These are phyloP conservation scores for Drosophila putrida DNA, from an alignment of 2,888 invertebrate species.

Conservation along the genomic window DNA sequence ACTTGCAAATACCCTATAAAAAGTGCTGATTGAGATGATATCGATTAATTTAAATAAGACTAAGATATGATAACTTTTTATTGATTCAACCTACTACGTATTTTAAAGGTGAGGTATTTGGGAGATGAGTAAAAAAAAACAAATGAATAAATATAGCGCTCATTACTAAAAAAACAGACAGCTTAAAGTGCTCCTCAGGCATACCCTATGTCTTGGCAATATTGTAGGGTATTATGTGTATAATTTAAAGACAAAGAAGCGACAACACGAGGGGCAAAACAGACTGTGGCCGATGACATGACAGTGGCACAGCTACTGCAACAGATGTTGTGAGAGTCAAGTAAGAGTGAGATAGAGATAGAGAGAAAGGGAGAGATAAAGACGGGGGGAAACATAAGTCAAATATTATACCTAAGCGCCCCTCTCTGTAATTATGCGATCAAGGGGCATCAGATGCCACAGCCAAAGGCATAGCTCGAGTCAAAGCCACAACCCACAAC, in stretches of 20 bases:
- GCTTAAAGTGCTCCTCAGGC: no score
- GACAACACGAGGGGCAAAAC: conserved; percentile 14
- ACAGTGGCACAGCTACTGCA: conserved; percentile 38
- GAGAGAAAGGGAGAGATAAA: neutral
- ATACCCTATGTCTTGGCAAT: conserved; percentile 3
- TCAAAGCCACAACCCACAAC: conserved; percentile 51
- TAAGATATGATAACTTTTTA: no score
- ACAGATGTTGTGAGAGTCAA: conserved; percentile 50
- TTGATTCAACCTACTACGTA: no score
- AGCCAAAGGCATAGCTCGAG: conserved; percentile 16
- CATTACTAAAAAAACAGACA: no score
- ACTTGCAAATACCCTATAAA: conserved; percentile 33
- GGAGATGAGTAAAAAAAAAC: no score
- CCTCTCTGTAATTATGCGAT: conserved; percentile 52
- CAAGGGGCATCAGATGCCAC: conserved; percentile 38
- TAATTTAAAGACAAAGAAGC: conserved; percentile 16
- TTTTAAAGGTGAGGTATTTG: no score
- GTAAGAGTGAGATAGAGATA: neutral
- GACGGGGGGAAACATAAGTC: conserved; percentile 12
- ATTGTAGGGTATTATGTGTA: conserved; percentile 19
- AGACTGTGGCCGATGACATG: conserved; percentile 44
- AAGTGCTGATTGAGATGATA: no score
- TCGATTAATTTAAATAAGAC: no score
- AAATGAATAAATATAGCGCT: no score
- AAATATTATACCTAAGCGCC: conserved; percentile 33